Evolutionary conservation across 2,113 vertebrate genomes (phyloP).

Genomic region (Melanerpes aurifrons): DNA sequence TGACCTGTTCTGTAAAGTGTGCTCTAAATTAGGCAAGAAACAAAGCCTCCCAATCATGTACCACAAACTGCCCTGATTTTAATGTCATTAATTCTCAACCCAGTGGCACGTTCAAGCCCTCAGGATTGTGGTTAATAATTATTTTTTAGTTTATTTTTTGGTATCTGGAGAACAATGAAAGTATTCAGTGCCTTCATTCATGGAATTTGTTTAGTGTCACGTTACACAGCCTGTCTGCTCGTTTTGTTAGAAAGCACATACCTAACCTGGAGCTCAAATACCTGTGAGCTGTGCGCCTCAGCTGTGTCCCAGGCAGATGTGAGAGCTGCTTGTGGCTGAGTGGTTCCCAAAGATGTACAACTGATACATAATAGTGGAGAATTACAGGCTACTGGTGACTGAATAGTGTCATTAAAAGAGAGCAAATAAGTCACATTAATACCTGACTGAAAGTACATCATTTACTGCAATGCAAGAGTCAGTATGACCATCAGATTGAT

Average conservation of each 20-base stretch:
- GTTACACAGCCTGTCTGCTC: neutral
- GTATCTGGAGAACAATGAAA: neutral
- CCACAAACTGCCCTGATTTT: neutral
- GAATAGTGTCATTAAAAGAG: neutral
- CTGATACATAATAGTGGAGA: neutral
- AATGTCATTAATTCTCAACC: neutral
- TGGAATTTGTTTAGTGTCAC: neutral
- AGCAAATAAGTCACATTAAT: neutral
- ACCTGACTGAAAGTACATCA: neutral
- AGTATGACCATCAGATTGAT: neutral
- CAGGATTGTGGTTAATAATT: fast-evolving
- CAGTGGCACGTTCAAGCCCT: neutral
- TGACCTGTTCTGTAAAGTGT: neutral
- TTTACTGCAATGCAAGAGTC: neutral
- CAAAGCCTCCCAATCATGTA: neutral
- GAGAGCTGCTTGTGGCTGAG: neutral
- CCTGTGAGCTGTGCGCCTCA: neutral
- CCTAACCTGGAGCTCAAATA: neutral
- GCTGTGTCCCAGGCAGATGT: neutral
- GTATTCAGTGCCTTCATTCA: neutral
- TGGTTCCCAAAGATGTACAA: neutral
- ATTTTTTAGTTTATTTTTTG: neutral
- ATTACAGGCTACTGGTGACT: neutral
- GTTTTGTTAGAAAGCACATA: slow-evolving; percentile 18
- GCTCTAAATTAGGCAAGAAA: neutral